Conservation (phyloP, 2,113 vertebrate species). For the Toxotes chatareus region DNA sequence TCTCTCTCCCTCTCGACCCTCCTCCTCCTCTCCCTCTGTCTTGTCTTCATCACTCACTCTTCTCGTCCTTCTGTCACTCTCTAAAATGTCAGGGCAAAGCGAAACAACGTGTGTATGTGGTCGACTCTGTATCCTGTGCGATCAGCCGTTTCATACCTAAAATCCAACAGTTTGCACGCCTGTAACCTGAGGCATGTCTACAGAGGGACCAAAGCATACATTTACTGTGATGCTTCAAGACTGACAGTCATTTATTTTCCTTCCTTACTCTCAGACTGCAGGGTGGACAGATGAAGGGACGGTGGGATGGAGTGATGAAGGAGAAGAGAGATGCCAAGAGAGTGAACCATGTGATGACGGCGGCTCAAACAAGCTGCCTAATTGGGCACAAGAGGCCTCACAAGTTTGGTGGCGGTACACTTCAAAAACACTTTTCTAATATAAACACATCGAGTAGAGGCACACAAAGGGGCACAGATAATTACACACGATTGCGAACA, state of each 20-base stretch:
- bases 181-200: conserved; percentile 10
- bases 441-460: conserved; percentile 49
- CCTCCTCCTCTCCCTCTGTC: conserved; percentile 18
- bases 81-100: conserved; percentile 55
- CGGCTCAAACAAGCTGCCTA: conserved; percentile 73
- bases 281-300: conserved; percentile 66
- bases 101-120: not conserved
- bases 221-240: conserved; percentile 24
- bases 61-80: conserved; percentile 37
- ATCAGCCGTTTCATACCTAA: conserved; percentile 1
- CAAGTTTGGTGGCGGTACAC: conserved; percentile 68
- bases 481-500: conserved; percentile 39
- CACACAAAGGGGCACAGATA: conserved; percentile 27
- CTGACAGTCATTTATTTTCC: conserved; percentile 58
- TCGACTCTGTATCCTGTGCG: not conserved
- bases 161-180: conserved; percentile 26
- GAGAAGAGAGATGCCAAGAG: conserved; percentile 49
- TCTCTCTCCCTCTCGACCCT: not conserved
- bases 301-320: conserved; percentile 60
- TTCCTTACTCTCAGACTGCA: conserved; percentile 40
- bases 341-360: conserved; percentile 60
- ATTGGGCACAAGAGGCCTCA: conserved; percentile 81
- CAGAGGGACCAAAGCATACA: conserved; percentile 19
- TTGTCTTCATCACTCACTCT: conserved; percentile 24
- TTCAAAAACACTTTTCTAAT: conserved; percentile 67